A percentile compares a stretch with the other conserved stretches of the same genome.
These are phyloP conservation scores for Bombus superbus DNA, from an alignment of 1,140 invertebrate genomes.

Conservation along the genomic window DNA sequence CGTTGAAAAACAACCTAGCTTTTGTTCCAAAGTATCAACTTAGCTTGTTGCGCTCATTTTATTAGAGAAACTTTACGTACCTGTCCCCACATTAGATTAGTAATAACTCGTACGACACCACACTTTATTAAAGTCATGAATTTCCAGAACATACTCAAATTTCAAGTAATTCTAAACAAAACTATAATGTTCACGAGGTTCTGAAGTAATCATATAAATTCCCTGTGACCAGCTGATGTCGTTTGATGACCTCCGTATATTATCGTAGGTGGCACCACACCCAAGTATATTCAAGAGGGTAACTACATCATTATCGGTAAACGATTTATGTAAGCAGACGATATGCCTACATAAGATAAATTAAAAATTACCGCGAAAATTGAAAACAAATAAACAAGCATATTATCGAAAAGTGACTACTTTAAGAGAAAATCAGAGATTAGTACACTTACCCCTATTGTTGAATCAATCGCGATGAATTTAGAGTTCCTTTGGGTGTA, in stretches of 20 bases:
- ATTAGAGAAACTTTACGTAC: slow-evolving; percentile 54
- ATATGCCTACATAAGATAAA: not conserved
- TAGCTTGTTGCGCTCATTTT: not conserved
- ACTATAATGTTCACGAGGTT: slow-evolving; percentile 18
- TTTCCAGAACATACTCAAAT: slow-evolving; percentile 68
- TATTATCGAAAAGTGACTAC: not conserved
- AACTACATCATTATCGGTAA: slow-evolving; percentile 51
- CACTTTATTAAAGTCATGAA: slow-evolving; percentile 57
- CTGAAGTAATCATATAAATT: slow-evolving; percentile 40
- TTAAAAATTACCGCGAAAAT: slow-evolving; percentile 28
- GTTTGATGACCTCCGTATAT: slow-evolving; percentile 55
- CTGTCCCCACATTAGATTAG: slow-evolving; percentile 60
- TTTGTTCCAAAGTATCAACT: not conserved
- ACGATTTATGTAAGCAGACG: not conserved
- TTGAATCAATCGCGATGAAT: slow-evolving; percentile 24
- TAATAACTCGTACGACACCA: slow-evolving; percentile 49
- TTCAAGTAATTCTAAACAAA: not conserved
- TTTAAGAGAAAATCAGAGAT: not conserved
- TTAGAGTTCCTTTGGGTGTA: slow-evolving; percentile 33
- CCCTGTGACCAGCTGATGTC: slow-evolving; percentile 53
- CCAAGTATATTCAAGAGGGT: slow-evolving; percentile 28
- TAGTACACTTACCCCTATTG: slow-evolving; percentile 42
- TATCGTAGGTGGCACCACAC: slow-evolving; percentile 70
- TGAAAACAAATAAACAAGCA: not conserved
- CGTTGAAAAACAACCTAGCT: not conserved